These are phyloP conservation scores for Hirtodrosophila confusa DNA, from an alignment of 2,888 invertebrate species.

Conservation along the genomic window DNA sequence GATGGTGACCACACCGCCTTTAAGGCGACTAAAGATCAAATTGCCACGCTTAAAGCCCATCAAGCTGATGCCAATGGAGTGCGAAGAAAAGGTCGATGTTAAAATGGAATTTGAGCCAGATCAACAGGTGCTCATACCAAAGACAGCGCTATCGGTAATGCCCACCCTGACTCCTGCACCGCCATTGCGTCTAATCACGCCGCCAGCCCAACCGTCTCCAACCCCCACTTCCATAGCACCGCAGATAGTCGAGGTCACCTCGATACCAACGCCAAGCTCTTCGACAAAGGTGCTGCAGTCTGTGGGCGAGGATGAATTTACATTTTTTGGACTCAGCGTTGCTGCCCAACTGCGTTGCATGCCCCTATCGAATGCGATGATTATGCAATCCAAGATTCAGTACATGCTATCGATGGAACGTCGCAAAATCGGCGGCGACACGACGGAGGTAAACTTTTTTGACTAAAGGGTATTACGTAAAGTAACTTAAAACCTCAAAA, in stretches of 20 bases:
- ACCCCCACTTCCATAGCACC: not conserved
- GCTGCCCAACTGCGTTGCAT: slow-evolving; percentile 63
- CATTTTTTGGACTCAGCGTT: slow-evolving; percentile 66
- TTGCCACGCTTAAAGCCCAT: slow-evolving; percentile 50
- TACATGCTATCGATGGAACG: slow-evolving; percentile 59
- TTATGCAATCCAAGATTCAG: slow-evolving; percentile 68
- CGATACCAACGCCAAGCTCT: not conserved
- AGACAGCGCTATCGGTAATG: not conserved
- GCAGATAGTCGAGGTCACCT: not conserved
- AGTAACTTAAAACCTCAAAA: too few relatives aligned
- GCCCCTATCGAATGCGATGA: slow-evolving; percentile 63
- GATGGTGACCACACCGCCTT: slow-evolving; percentile 3
- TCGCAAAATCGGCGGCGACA: slow-evolving; percentile 52
- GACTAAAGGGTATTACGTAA: not conserved
- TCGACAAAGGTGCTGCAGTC: slow-evolving; percentile 14
- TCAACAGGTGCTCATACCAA: slow-evolving; percentile 34
- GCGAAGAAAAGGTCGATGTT: slow-evolving; percentile 22
- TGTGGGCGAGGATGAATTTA: slow-evolving; percentile 60
- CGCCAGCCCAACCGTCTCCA: slow-evolving; percentile 6
- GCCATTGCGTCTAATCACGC: slow-evolving; percentile 17
- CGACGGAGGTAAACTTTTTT: slow-evolving; percentile 21
- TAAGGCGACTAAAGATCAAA: slow-evolving; percentile 56
- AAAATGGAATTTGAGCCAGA: slow-evolving; percentile 23
- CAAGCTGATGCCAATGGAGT: slow-evolving; percentile 17
- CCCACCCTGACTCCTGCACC: slow-evolving; percentile 19